Evolutionary conservation across 2,797 vertebrate species (phyloP), one percentile per base, ranked within the genome.

Genomic region (Rhinichthys osculus): DNA sequence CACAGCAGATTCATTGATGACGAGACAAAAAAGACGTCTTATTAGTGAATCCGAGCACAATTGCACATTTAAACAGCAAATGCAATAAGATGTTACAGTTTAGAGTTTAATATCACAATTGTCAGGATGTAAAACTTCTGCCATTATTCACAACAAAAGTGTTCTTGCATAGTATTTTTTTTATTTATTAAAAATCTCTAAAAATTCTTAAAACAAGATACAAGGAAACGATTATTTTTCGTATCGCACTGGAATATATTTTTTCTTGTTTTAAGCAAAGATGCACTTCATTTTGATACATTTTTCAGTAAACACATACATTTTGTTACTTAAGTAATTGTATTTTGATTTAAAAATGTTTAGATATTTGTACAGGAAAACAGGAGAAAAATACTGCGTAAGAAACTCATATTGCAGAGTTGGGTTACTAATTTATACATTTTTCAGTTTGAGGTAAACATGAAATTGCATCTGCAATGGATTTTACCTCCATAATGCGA

Each of bases 1-100:
- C 86, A 88, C 78, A 19, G 67, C 77, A 82, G 83, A 85, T 52
- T 78, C 47, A 62, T 44, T 57, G 73, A 57, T 38, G 33, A 77
- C 8, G 64, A 72, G 40, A n/a, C 40, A 19, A 50, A 13, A 4
- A 83, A 21, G 2, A 73, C 13, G 38, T 62, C 54, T 33, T 82
- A 40, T 44, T 50, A 64, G 57, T 17, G 30, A 52, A 54, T 66
- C 38, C 1, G 0, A 76, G 44, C 64, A 83, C 21, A 47, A 69
- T 7, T 27, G 21, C 70, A 74, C 70, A 66, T 38, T 19, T 66
- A 23, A 64, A 35, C 13, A 8, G 7, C 17, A 23, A 30, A 33
- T 74, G 57, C 54, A n/a, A n/a, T 64, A 78, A 62, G 35, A 78
- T 59, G 33, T 59, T 78, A 40, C 21, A 57, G 35, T 57, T 59